A percentile compares a stretch with the other conserved stretches of the same genome.
phyloP scores from a whole-genome alignment of 2,113 vertebrate genomes.

The Spea bombifrons region DNA sequence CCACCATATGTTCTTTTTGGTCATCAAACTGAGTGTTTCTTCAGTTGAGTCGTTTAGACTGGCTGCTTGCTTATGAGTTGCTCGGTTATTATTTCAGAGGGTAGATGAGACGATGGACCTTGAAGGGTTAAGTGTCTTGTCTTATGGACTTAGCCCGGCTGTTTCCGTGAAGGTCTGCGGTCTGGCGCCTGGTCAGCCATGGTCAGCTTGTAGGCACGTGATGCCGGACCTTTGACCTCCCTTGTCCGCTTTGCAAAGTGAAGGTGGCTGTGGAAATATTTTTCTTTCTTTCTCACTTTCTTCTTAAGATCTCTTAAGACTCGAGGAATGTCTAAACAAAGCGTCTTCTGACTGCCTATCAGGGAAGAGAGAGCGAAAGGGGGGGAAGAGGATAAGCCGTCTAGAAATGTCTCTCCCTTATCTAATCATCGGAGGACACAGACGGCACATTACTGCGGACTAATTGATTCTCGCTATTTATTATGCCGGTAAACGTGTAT shows the following conservation, averaged over 20 bases:
- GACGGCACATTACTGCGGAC: background rate
- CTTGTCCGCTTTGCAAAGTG: background rate
- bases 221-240: conserved; percentile 7
- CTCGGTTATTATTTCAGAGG: too few relatives aligned
- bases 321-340: conserved; percentile 25
- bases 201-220: background rate
- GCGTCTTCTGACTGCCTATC: background rate
- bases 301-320: conserved; percentile 3
- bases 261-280: conserved; percentile 17
- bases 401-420: background rate
- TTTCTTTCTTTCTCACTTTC: conserved; percentile 20
- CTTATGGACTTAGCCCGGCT: too few relatives aligned
- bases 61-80: too few relatives aligned
- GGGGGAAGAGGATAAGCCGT: conserved; percentile 1
- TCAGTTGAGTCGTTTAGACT: too few relatives aligned
- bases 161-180: too few relatives aligned
- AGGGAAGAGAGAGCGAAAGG: background rate
- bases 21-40: too few relatives aligned
- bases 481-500: too few relatives aligned
- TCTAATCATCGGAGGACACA: background rate
- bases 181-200: background rate
- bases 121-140: too few relatives aligned
- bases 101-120: too few relatives aligned
- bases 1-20: too few relatives aligned
- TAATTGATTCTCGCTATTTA: background rate